These are phyloP conservation scores for Enteromius paludinosus DNA, from an alignment of 2,797 vertebrate genomes.

Conservation along the genomic window DNA sequence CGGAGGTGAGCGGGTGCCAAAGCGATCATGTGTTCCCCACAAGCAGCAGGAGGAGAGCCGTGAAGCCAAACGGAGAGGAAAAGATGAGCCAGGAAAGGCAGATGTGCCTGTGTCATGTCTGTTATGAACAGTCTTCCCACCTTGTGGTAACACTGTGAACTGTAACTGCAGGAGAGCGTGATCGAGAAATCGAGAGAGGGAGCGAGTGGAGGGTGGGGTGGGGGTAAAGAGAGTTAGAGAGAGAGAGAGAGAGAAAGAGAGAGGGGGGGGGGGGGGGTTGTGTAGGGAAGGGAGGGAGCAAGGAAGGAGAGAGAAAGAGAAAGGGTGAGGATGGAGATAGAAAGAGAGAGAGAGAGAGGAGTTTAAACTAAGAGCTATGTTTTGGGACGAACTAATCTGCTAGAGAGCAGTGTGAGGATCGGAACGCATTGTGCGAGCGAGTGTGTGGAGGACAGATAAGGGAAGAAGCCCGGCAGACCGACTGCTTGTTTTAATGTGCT, in stretches of 20 bases:
- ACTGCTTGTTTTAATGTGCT: conserved; percentile 96
- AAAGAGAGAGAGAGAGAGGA: conserved; percentile 76
- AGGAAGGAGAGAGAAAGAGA: conserved; percentile 40
- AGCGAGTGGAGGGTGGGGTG: conserved; percentile 59
- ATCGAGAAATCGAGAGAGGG: conserved; percentile 67
- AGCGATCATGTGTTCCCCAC: conserved; percentile 39
- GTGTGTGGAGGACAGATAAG: conserved; percentile 90
- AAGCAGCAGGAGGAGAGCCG: conserved; percentile 50
- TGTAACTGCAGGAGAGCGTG: conserved; percentile 90
- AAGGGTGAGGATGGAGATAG: conserved; percentile 52
- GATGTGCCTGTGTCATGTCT: conserved; percentile 78
- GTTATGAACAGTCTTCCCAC: conserved; percentile 93
- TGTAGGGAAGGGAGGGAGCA: conserved; percentile 45
- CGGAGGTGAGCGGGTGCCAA: conserved; percentile 48
- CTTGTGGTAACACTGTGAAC: conserved; percentile 95
- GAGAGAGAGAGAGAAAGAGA: conserved; percentile 50
- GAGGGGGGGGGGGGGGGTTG: neutral
- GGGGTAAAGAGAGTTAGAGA: conserved; percentile 61
- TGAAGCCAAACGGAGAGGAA: conserved; percentile 59
- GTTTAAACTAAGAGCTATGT: conserved; percentile 99
- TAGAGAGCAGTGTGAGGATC: conserved; percentile 97
- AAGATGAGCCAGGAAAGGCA: conserved; percentile 67
- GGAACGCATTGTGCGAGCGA: conserved; percentile 92
- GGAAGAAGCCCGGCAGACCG: conserved; percentile 91
- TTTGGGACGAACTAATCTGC: conserved; percentile 99